Evolutionary conservation across 2,888 invertebrate species (phyloP), one percentile per base, ranked within the genome.

Genomic region (Siphlonurus alternatus): DNA sequence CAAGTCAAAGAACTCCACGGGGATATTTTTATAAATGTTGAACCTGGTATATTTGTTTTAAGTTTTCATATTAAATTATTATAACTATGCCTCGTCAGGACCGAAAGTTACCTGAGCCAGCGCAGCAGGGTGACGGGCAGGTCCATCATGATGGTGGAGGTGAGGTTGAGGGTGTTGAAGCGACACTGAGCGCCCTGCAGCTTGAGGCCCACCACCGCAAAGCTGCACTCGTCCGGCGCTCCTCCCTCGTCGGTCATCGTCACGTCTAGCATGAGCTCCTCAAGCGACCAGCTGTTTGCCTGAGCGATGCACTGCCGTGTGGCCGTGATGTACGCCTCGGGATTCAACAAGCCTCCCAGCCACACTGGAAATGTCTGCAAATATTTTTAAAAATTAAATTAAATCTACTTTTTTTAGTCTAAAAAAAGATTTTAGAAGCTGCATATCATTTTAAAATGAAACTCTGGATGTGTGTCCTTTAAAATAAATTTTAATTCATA

Each of bases 241-340:
- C 81, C 81, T 66, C 74, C 76, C 38, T 78, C 76, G 70, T 84
- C 83, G 0, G 81, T 80, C 64, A 87, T 83, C 53, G 81, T 81
- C 65, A 92, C 92, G 76, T 91, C 88, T 67, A 96, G 78, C 69
- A 90, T 85, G n/a, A 99, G 81, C 77, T 99, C 98, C 77, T 99
- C 99, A 59, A 99, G 81, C 0, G 98, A 96, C 92, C 92, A 92
- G 70, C 90, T 93, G 76, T 98, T 98, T 0, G 92, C 93, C 74
- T 94, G 94, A 0, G 97, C 98, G 60, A 99, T 95, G 76, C 94
- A 97, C 75, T 99, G 99, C 22, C 99, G 83, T 1, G 98, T 99
- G 2, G 99, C 99, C 0, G 99, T 99, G 69, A 99, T 93, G 76
- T 97, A 99, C 0, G 99, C 99, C 77, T 99, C 99, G 0, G 99